Conservation (phyloP, 2,888 invertebrate genomes). For the Catocala fraxini region DNA sequence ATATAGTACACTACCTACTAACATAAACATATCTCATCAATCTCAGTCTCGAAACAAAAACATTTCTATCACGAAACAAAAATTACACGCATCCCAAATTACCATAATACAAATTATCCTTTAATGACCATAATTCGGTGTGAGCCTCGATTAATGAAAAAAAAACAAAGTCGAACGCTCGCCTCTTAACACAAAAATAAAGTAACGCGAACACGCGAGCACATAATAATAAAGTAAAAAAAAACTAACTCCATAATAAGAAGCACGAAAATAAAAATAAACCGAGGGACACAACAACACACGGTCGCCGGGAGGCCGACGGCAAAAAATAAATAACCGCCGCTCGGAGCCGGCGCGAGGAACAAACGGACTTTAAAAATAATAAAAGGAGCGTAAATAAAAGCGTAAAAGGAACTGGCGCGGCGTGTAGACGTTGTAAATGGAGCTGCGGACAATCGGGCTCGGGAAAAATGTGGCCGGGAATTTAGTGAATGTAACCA, state of each 20-base stretch:
- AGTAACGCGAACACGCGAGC: slow-evolving; percentile 84
- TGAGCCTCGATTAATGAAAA: slow-evolving; percentile 83
- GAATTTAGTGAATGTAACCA: slow-evolving; percentile 85
- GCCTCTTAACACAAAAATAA: slow-evolving; percentile 87
- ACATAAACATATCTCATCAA: slow-evolving; percentile 69
- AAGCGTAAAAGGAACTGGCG: slow-evolving; percentile 87
- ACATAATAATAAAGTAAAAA: slow-evolving; percentile 84
- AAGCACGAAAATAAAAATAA: slow-evolving; percentile 87
- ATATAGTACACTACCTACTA: slow-evolving; percentile 40
- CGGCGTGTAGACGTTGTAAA: slow-evolving; percentile 87
- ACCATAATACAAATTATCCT: slow-evolving; percentile 88
- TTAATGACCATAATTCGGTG: slow-evolving; percentile 87
- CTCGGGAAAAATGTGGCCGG: slow-evolving; percentile 83
- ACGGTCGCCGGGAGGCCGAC: slow-evolving; percentile 87
- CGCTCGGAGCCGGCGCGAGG: slow-evolving; percentile 85
- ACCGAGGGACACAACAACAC: slow-evolving; percentile 86
- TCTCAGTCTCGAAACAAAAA: slow-evolving; percentile 74
- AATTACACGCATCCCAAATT: slow-evolving; percentile 87
- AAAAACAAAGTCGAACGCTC: slow-evolving; percentile 74
- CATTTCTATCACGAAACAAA: slow-evolving; percentile 84
- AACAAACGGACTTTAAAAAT: slow-evolving; percentile 87
- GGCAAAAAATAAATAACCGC: slow-evolving; percentile 86
- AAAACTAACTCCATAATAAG: slow-evolving; percentile 85
- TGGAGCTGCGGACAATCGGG: slow-evolving; percentile 86
- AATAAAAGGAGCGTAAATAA: slow-evolving; percentile 88